Conservation (phyloP, 2,113 vertebrate genomes). For the Coturnix japonica region DNA sequence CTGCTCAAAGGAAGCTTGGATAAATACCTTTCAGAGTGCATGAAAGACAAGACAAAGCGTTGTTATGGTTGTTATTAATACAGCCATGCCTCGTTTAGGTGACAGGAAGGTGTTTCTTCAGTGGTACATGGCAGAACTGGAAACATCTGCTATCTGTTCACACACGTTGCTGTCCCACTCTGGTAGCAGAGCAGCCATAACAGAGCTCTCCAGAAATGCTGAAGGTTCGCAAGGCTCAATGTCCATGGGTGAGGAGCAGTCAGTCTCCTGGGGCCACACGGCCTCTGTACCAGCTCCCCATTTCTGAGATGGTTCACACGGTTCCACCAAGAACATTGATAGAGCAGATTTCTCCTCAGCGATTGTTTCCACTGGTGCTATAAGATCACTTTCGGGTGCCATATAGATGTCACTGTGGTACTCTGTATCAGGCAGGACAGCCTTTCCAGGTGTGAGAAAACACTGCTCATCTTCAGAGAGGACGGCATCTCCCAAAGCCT, state of each 20-base stretch:
- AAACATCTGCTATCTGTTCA: slow-evolving; percentile 27
- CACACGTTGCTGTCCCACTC: background rate
- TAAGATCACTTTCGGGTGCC: slow-evolving; percentile 59
- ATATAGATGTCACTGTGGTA: slow-evolving; percentile 62
- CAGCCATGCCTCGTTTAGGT: background rate
- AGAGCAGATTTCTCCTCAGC: background rate
- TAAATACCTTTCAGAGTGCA: background rate
- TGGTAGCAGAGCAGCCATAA: background rate
- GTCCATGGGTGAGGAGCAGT: background rate
- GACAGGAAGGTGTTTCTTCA: background rate
- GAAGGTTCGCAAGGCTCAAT: background rate
- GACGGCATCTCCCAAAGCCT: background rate
- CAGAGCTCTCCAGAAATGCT: background rate
- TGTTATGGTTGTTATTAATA: background rate
- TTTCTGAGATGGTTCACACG: background rate
- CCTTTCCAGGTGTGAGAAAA: background rate
- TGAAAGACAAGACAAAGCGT: background rate
- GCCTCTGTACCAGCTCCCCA: background rate
- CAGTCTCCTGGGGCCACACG: background rate
- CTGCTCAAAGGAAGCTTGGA: background rate
- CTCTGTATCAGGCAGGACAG: background rate
- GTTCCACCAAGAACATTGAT: background rate
- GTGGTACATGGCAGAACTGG: background rate
- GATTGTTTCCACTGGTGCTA: background rate
- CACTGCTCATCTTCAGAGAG: background rate